Conservation (phyloP, 1,140 invertebrate genomes). For the Drosophila repleta region DNA sequence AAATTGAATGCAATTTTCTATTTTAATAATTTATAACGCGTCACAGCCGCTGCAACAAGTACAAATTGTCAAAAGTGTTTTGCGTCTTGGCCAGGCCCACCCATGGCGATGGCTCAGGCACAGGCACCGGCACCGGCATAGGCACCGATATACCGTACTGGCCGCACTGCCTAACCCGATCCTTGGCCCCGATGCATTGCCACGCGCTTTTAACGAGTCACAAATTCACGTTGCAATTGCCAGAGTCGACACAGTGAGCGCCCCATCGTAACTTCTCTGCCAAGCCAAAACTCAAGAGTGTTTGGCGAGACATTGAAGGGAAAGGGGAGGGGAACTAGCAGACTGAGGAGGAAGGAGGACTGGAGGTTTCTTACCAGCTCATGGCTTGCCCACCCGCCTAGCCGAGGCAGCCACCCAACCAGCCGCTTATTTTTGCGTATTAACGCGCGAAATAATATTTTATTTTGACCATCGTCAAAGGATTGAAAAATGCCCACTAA, state of each 20-base stretch:
- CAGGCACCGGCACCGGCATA: neutral
- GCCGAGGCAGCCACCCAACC: constrained; percentile 64
- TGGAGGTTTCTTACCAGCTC: constrained; percentile 1
- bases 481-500: constrained; percentile 81
- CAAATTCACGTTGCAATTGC: constrained; percentile 78
- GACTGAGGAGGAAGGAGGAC: neutral
- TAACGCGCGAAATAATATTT: constrained; percentile 82
- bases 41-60: constrained; percentile 67
- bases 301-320: no score
- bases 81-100: constrained; percentile 64
- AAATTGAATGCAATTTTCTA: constrained; percentile 74
- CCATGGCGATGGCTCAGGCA: constrained; percentile 43
- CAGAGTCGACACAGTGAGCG: constrained; percentile 34
- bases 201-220: constrained; percentile 76
- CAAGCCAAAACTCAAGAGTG: constrained; percentile 67
- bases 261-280: constrained; percentile 74
- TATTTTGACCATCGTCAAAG: constrained; percentile 81
- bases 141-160: neutral
- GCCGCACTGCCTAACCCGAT: constrained; percentile 21
- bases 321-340: neutral
- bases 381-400: constrained; percentile 63
- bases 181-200: constrained; percentile 51
- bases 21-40: constrained; percentile 82
- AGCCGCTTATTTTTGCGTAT: constrained; percentile 77
- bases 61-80: constrained; percentile 82